Base-by-base conservation (phyloP, 2,113 vertebrate species). In the Leptosomus discolor region DNA sequence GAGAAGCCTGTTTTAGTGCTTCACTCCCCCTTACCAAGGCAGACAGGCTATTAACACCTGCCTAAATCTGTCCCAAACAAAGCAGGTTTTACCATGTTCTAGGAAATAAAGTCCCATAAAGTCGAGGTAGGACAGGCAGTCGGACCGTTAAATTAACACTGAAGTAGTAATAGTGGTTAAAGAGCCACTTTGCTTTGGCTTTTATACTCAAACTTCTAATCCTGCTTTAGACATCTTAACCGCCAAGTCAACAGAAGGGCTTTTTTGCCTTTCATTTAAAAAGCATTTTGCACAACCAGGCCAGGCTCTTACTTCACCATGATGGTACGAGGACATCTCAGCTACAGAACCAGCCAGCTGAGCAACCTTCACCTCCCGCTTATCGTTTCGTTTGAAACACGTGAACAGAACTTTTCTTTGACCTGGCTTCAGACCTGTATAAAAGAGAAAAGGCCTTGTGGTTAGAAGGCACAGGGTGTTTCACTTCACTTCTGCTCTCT, bases 251-350 rank as follows among this genome's bases (percentile, higher is more conserved):
- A 64, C 11, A 58, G 57, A 80, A 79, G 19, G 29, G 14, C 2
- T 63, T 82, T 83, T 79, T 75, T 67, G 51, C 30, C 23, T 82
- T 88, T 51, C 34, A 27, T 82, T 91, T 61, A 6, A 54, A 64
- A 64, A 67, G 63, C 17, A 50, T 69, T 94, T 57, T 87, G 67
- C 58, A 76, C 30, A 82, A 2, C 6, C 26, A 51, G 71, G 13
- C 5, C 61, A 45, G 54, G 51, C 58, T 29, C 98, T 98, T 98
- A 99, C 99, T 98, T 99, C 99, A 92, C 99, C 99, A 9, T 99
- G 99, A 94, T 99, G 99, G 95, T 99, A 99, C 36, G 99, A 99
- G 2, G 99, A 99, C 99, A 99, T 99, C 98, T 99, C 99, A 16
- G 99, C 99, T 18, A 99, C 99, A 41, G 99, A 99, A 36, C 99